Evolutionary conservation across 2,888 invertebrate species (phyloP).

Genomic region (Allygus modestus): DNA sequence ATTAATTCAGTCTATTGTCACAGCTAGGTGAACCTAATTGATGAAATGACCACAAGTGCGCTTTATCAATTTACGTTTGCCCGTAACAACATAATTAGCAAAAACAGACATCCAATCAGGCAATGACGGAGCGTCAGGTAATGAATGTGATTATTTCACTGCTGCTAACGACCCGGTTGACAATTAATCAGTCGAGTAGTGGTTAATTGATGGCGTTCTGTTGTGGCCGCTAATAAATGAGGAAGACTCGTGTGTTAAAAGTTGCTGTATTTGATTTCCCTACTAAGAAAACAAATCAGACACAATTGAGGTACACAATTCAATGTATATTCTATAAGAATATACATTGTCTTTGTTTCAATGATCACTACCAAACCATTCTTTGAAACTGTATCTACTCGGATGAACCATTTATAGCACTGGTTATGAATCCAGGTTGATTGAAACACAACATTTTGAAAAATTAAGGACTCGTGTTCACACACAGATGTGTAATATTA

Average conservation of each 20-base stretch:
- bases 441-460: no score
- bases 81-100: constrained; percentile 47
- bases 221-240: constrained; percentile 1
- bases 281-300: no score
- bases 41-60: constrained; percentile 54
- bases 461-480: no score
- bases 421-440: no score
- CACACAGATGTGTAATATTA: no score
- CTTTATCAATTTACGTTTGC: constrained; percentile 40
- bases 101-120: constrained; percentile 46
- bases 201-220: constrained; percentile 37
- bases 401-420: no score
- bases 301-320: no score
- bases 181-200: constrained; percentile 41
- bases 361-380: no score
- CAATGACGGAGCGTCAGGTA: constrained; percentile 21
- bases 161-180: constrained; percentile 22
- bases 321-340: no score
- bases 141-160: constrained; percentile 52
- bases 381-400: no score
- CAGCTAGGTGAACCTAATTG: constrained; percentile 5
- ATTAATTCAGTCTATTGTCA: constrained; percentile 25
- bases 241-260: neutral
- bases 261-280: no score
- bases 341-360: no score